Base-by-base conservation (phyloP, 2,888 invertebrate species). In the Epistrophella euchroma region DNA sequence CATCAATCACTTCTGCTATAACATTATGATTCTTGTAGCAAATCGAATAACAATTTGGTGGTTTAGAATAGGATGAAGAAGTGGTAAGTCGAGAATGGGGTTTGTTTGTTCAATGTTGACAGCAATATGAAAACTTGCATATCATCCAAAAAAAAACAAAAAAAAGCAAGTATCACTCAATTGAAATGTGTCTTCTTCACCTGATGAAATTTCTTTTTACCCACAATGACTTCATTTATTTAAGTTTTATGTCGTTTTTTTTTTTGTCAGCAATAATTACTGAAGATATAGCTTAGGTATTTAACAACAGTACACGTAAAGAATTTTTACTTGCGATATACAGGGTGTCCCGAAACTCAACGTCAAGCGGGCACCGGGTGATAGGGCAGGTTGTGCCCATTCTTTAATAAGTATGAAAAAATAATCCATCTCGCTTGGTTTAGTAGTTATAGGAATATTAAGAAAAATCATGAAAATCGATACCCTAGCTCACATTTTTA, bases 31-130 rank as follows among this genome's bases (percentile, higher is more conserved):
- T 70, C 32, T 52, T 15, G 35, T 40, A 79, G 58, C 62, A 71
- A 78, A 79, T 77, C 73, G 78, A 83, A 73, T 83, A 77, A 68
- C 66, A 60, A 83, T 66, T 58, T 50, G 66, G 58, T 50, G 66
- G 58, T 40, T 73, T 28, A 40, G 22, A 6, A 17, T n/a, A 47
- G 15, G 22, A 66, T 28, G 32, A 47, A 35, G 68, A 68, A 2
- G 50, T 47, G 35, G 32, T 17, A 32, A 7, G 32, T 6, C 9
- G 13, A 17, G 9, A 52, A n/a, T n/a, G 22, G 52, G 35, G 11
- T 4, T 50, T 37, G 35, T 10, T 66, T 47, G 32, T 32, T 47
- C n/a, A 3, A 32, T 19, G 66, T 66, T 66, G 66, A 66, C 47
- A 66, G 13, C 47, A 19, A 13, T 35, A 19, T 66, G 66, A 66